Percentiles rank a stretch among this genome's conserved stretches.
phyloP scores from a whole-genome alignment of 2,113 vertebrate species.

The Ploceus nigricollis region DNA sequence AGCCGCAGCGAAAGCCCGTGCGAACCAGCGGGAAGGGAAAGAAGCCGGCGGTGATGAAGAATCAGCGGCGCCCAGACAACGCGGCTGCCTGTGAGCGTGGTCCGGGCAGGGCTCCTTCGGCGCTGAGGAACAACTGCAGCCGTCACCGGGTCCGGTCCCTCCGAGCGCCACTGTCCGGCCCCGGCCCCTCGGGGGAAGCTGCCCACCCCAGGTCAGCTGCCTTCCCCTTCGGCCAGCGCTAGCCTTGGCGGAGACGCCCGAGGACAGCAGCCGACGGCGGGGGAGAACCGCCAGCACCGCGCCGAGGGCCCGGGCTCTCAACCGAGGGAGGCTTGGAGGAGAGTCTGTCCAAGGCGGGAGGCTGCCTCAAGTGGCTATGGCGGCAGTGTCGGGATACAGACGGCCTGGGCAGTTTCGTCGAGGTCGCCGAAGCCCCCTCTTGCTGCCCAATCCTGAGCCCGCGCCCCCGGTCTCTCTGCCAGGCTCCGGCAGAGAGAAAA shows the following conservation, averaged over 20 bases:
- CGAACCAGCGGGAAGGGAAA: background rate
- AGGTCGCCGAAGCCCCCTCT: background rate
- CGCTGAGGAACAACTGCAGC: background rate
- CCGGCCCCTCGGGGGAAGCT: background rate
- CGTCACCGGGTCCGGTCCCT: background rate
- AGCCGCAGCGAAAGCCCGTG: background rate
- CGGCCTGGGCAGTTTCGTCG: background rate
- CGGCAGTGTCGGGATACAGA: background rate
- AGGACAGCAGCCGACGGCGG: background rate
- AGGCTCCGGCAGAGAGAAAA: background rate
- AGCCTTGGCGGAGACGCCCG: background rate
- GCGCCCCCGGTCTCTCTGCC: background rate
- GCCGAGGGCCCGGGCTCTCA: background rate
- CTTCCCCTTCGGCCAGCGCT: background rate
- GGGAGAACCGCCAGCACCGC: background rate
- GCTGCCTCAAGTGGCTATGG: background rate
- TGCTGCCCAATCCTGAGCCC: background rate
- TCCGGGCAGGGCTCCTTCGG: background rate
- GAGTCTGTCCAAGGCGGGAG: background rate
- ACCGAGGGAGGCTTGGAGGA: background rate
- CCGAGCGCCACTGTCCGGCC: background rate
- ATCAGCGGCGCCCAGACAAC: fast-evolving
- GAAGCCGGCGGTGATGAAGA: background rate
- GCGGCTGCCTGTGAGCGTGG: background rate
- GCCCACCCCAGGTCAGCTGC: background rate